Percentiles rank a stretch among this genome's conserved stretches.
Conservation (phyloP, 2,113 vertebrate species). For the Chelonoidis abingdonii region DNA sequence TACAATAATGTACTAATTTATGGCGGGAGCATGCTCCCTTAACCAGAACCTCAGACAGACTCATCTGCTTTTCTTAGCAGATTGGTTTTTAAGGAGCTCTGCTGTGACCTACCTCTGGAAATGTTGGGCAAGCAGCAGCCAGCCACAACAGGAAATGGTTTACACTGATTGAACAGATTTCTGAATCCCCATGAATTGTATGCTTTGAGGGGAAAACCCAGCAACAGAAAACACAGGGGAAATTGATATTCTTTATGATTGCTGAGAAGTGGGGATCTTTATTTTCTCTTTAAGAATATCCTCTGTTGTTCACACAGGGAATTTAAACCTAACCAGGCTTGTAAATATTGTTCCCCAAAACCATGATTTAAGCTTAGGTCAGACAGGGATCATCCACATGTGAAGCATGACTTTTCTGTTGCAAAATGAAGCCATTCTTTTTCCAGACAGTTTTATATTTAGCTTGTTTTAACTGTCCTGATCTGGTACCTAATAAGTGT, state of each 20-base stretch:
- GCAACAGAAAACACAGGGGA: slow-evolving; percentile 21
- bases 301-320: slow-evolving; percentile 42
- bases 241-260: slow-evolving; percentile 8
- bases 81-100: not conserved
- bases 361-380: slow-evolving; percentile 56
- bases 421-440: slow-evolving; percentile 16
- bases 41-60: slow-evolving; percentile 24
- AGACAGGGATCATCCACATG: slow-evolving; percentile 21
- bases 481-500: not conserved
- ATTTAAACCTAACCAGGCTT: slow-evolving; percentile 51
- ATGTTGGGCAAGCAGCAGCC: not conserved
- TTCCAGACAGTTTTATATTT: not conserved
- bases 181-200: slow-evolving; percentile 18
- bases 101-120: slow-evolving; percentile 1
- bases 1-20: slow-evolving; percentile 31
- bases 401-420: slow-evolving; percentile 4
- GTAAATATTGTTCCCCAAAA: slow-evolving; percentile 46
- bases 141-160: slow-evolving; percentile 31
- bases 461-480: not conserved
- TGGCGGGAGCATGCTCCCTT: not conserved
- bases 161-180: slow-evolving; percentile 1
- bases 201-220: not conserved
- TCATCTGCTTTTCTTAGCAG: slow-evolving; percentile 34
- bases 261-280: slow-evolving; percentile 36
- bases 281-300: slow-evolving; percentile 42